Conservation (phyloP, 2,113 vertebrate species). For the Donacobius atricapilla region DNA sequence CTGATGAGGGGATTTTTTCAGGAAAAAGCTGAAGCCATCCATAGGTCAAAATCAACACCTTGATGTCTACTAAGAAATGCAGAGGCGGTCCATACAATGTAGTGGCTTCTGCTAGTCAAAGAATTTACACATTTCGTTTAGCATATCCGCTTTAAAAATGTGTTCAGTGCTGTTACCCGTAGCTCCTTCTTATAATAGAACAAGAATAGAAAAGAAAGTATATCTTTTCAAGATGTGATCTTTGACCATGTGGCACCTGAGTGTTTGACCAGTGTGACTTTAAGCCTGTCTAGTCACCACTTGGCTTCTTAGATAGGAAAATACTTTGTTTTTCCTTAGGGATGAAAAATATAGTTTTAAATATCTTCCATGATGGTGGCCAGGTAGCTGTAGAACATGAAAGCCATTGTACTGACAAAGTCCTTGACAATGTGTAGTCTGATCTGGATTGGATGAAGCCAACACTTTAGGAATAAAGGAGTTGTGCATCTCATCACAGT, state of each 20-base stretch:
- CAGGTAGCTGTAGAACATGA: background rate
- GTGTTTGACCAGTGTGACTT: background rate
- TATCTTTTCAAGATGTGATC: accelerated
- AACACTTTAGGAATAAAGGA: background rate
- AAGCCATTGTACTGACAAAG: background rate
- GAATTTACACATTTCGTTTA: background rate
- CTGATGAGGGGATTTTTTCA: background rate
- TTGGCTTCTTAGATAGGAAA: background rate
- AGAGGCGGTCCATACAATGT: background rate
- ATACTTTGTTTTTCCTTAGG: background rate
- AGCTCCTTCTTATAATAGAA: background rate
- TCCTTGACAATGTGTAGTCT: background rate
- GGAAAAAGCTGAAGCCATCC: background rate
- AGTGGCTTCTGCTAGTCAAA: background rate
- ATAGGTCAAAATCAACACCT: background rate
- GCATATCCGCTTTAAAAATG: background rate
- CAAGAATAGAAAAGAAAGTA: background rate
- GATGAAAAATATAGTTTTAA: background rate
- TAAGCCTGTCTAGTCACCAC: background rate
- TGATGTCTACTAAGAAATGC: background rate
- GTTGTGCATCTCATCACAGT: background rate
- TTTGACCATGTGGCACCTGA: background rate
- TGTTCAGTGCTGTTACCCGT: background rate
- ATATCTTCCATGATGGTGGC: background rate
- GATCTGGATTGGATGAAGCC: background rate